Evolutionary conservation across 2,113 vertebrate species (phyloP).

Genomic region (Lophotis ruficrista): DNA sequence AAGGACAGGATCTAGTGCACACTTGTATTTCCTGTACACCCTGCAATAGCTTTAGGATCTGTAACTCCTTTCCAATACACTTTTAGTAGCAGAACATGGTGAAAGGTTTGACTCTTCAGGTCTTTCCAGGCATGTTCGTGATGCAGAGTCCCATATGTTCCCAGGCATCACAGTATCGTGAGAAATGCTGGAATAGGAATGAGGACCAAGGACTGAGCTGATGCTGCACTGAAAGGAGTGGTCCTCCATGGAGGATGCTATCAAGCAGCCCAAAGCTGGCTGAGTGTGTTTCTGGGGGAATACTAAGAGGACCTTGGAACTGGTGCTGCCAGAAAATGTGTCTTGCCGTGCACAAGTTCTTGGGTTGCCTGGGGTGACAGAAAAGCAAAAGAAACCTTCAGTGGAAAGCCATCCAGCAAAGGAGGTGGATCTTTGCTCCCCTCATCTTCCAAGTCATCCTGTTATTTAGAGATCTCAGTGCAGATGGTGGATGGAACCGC

Average conservation of each 20-base stretch:
- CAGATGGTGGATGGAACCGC: not conserved
- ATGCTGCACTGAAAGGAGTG: not conserved
- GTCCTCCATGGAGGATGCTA: not conserved
- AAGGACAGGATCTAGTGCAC: not conserved
- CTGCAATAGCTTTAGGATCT: not conserved
- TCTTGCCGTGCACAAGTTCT: not conserved
- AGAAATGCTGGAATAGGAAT: not conserved
- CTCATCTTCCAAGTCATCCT: not conserved
- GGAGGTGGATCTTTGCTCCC: not conserved
- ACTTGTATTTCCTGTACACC: not conserved
- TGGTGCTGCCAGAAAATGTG: not conserved
- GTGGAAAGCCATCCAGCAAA: not conserved
- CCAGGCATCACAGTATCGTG: too few relatives aligned
- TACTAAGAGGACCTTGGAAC: not conserved
- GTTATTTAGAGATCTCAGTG: not conserved
- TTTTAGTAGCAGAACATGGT: not conserved
- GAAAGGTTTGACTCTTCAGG: not conserved
- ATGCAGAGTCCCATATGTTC: rapidly evolving
- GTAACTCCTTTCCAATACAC: not conserved
- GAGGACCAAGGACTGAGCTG: not conserved
- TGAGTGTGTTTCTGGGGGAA: not conserved
- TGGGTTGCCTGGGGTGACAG: not conserved
- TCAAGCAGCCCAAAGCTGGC: not conserved
- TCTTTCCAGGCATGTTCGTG: not conserved
- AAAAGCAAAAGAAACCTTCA: not conserved